Percentiles rank a stretch among this genome's conserved stretches.
Conservation (phyloP, 2,113 vertebrate genomes). For the Mystacornis crossleyi region DNA sequence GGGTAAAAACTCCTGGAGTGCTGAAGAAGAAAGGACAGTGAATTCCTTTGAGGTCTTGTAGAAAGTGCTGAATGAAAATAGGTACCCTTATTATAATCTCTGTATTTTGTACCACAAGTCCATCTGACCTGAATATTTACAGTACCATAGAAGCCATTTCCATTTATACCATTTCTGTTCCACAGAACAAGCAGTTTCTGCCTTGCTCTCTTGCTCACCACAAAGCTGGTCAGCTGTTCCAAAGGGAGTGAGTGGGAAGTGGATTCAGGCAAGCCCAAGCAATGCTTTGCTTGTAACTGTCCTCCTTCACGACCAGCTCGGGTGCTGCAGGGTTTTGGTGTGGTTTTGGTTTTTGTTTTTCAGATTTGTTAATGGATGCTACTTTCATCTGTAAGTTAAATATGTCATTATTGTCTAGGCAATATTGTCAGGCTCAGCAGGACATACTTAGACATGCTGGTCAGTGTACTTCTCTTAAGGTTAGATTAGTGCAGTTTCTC, state of each 20-base stretch:
- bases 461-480: background rate
- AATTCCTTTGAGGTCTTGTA: background rate
- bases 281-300: background rate
- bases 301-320: accelerated
- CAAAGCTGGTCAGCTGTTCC: background rate
- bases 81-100: background rate
- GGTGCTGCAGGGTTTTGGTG: background rate
- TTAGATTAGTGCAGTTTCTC: background rate
- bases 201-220: background rate
- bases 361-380: background rate
- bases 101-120: background rate
- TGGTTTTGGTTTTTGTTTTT: background rate
- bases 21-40: background rate
- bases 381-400: background rate
- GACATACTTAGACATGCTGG: background rate
- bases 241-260: background rate
- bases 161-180: background rate
- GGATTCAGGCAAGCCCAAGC: background rate
- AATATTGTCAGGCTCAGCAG: background rate
- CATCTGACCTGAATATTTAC: background rate
- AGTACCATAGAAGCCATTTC: background rate
- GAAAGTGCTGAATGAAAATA: background rate
- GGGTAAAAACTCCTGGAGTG: background rate
- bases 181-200: background rate
- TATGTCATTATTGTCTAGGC: background rate